A percentile compares a stretch with the other conserved stretches of the same genome.
These are phyloP conservation scores for Brenthis daphne DNA, from an alignment of 2,888 invertebrate genomes.

Conservation along the genomic window DNA sequence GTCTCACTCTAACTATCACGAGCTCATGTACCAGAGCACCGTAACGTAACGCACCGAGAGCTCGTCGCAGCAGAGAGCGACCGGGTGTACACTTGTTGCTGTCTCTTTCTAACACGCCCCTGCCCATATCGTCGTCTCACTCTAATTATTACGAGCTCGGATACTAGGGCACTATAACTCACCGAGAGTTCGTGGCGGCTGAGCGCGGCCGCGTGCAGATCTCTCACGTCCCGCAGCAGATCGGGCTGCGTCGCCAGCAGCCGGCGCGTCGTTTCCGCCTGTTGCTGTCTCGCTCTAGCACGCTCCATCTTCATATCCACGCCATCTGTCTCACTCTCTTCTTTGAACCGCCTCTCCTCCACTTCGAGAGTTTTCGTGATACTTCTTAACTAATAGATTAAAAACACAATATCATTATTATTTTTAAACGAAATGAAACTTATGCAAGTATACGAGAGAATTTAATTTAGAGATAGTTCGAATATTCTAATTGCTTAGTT, in stretches of 20 bases:
- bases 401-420: neutral
- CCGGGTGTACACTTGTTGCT: no score
- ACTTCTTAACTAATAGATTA: neutral
- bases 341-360: neutral
- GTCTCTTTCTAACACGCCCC: no score
- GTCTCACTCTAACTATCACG: neutral
- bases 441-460: no score
- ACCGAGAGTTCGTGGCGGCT: neutral
- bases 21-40: neutral
- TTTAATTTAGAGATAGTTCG: no score
- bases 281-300: constrained; percentile 6
- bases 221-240: neutral
- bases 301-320: constrained; percentile 7
- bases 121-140: no score
- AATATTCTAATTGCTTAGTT: no score
- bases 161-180: neutral
- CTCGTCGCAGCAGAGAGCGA: neutral
- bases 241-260: neutral
- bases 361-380: neutral
- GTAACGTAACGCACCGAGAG: neutral
- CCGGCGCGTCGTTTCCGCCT: neutral
- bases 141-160: neutral
- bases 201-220: no score
- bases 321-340: neutral
- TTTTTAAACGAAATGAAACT: no score